Evolutionary conservation across 2,113 vertebrate species (phyloP).

Genomic region (Cavia porcellus): DNA sequence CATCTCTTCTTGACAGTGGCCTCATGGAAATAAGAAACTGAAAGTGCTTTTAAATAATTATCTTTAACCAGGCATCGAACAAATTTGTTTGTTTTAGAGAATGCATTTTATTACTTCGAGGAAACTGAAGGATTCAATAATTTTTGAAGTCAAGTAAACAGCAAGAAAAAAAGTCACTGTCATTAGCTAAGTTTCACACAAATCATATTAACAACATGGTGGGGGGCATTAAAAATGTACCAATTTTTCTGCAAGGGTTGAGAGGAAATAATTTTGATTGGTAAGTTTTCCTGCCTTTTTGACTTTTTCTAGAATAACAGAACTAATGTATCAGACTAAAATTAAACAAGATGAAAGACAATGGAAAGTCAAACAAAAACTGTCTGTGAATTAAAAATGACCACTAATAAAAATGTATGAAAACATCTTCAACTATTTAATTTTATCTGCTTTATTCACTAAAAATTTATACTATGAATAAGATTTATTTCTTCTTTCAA

Average conservation of each 20-base stretch:
- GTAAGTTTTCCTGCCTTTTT: neutral
- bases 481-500: constrained; percentile 17
- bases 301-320: constrained; percentile 17
- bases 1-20: neutral
- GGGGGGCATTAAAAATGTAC: neutral
- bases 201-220: neutral
- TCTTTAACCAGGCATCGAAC: neutral
- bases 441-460: constrained; percentile 8
- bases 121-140: neutral
- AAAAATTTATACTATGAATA: neutral
- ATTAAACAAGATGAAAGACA: neutral
- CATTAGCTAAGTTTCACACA: neutral
- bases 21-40: neutral
- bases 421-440: neutral
- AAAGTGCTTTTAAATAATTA: neutral
- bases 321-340: constrained; percentile 34
- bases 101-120: constrained; percentile 2
- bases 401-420: constrained; percentile 31
- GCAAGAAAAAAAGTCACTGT: neutral
- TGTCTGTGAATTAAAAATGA: neutral
- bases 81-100: constrained; percentile 23
- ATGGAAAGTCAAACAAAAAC: constrained; percentile 9
- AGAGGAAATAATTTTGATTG: constrained; percentile 41
- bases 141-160: neutral
- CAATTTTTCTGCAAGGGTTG: constrained; percentile 40